Percentiles rank a stretch among this genome's conserved stretches.
Conservation (phyloP, 2,888 invertebrate species). For the Actias luna region DNA sequence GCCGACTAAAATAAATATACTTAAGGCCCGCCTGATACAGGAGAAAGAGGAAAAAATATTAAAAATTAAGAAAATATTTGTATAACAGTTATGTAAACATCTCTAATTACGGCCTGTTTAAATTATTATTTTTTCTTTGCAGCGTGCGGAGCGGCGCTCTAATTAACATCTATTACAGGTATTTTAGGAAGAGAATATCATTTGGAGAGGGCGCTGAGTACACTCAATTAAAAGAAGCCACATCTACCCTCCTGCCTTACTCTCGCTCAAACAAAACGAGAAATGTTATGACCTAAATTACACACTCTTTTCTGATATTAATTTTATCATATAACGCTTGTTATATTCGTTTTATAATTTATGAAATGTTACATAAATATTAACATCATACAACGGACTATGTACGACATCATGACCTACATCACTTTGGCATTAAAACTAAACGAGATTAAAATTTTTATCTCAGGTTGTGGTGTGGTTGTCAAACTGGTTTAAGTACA, state of each 20-base stretch:
- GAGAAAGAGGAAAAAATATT: constrained; percentile 70
- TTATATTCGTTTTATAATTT: too few relatives aligned
- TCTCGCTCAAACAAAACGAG: constrained; percentile 22
- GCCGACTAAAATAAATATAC: constrained; percentile 74
- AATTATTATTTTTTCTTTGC: constrained; percentile 78
- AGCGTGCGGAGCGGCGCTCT: constrained; percentile 64
- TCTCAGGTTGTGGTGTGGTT: too few relatives aligned
- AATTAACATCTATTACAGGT: constrained; percentile 81
- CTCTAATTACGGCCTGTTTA: constrained; percentile 80
- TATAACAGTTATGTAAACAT: constrained; percentile 80
- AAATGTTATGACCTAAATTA: constrained; percentile 16
- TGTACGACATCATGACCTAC: not conserved
- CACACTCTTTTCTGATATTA: constrained; percentile 2
- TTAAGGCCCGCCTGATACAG: constrained; percentile 73
- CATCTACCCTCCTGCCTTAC: constrained; percentile 36
- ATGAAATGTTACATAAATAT: too few relatives aligned
- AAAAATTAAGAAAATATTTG: constrained; percentile 81
- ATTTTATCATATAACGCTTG: not conserved
- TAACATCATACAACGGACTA: not conserved
- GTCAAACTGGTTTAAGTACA: not conserved
- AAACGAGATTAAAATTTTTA: not conserved
- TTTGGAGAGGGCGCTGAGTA: constrained; percentile 77
- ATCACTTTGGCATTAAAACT: not conserved
- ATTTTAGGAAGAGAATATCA: constrained; percentile 76
- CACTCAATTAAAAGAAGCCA: constrained; percentile 76